phyloP scores from a whole-genome alignment of 2,888 invertebrate species.

The Gymnoscelis rufifasciata region DNA sequence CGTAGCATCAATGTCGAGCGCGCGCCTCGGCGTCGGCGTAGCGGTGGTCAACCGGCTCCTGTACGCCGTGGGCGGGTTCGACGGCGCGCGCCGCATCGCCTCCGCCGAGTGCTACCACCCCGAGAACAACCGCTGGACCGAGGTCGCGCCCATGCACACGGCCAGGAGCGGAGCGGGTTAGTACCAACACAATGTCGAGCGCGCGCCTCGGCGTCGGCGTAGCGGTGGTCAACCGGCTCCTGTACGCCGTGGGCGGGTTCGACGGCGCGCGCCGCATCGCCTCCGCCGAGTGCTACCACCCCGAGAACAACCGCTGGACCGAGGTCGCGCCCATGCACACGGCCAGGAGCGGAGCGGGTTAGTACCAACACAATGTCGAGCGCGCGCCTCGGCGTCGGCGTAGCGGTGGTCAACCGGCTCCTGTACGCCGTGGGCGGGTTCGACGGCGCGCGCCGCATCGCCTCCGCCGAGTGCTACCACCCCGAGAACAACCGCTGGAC shows the following conservation, averaged over 20 bases:
- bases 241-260: slow-evolving; percentile 93
- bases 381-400: slow-evolving; percentile 89
- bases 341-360: slow-evolving; percentile 91
- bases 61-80: slow-evolving; percentile 93
- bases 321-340: slow-evolving; percentile 87
- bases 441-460: slow-evolving; percentile 88
- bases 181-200: slow-evolving; percentile 79
- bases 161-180: slow-evolving; percentile 91
- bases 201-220: slow-evolving; percentile 90
- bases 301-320: slow-evolving; percentile 94
- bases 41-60: slow-evolving; percentile 87
- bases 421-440: slow-evolving; percentile 93
- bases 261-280: slow-evolving; percentile 88
- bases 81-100: slow-evolving; percentile 86
- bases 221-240: slow-evolving; percentile 86
- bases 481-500: slow-evolving; percentile 95
- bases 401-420: slow-evolving; percentile 87
- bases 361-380: too few species aligned
- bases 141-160: slow-evolving; percentile 87
- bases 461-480: slow-evolving; percentile 93
- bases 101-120: slow-evolving; percentile 96
- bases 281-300: slow-evolving; percentile 94
- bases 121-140: slow-evolving; percentile 93
- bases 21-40: slow-evolving; percentile 89
- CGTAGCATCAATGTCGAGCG: slow-evolving; percentile 86